Evolutionary conservation across 2,113 vertebrate species (phyloP).

Genomic region (Hymenochirus boettgeri): DNA sequence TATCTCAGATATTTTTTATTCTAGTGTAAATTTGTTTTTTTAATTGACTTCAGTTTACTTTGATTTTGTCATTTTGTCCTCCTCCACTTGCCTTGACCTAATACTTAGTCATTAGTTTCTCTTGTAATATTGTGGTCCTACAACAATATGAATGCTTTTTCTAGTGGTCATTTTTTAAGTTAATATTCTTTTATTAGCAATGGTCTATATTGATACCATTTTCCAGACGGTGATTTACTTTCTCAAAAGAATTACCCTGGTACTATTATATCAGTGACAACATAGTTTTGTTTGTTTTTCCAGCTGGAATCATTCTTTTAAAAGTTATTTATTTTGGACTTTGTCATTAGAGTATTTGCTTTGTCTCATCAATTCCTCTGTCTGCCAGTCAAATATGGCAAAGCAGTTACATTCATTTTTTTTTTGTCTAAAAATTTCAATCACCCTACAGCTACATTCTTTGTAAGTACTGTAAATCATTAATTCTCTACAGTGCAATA

Average conservation of each 20-base stretch:
- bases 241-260: conserved; percentile 14
- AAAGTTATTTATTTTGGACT: conserved; percentile 42
- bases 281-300: conserved; percentile 39
- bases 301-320: conserved; percentile 15
- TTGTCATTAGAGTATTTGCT: conserved; percentile 38
- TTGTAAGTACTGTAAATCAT: conserved; percentile 43
- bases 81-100: no score
- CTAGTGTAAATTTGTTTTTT: no score
- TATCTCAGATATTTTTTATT: no score
- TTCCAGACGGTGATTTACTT: conserved; percentile 30
- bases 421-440: conserved; percentile 35
- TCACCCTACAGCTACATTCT: conserved; percentile 44
- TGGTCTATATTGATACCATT: conserved; percentile 7
- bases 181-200: conserved; percentile 11
- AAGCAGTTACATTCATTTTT: conserved; percentile 31
- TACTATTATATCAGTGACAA: conserved; percentile 27
- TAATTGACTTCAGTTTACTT: no score
- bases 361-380: conserved; percentile 25
- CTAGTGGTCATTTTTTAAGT: conserved; percentile 10
- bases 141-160: not conserved
- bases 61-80: no score
- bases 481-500: conserved; percentile 38
- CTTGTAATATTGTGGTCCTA: conserved; percentile 1
- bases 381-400: conserved; percentile 41
- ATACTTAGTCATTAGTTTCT: not conserved